Conservation (phyloP, 35 echinoderm and acorn worm genomes). For the Ophioderma brevispina region DNA sequence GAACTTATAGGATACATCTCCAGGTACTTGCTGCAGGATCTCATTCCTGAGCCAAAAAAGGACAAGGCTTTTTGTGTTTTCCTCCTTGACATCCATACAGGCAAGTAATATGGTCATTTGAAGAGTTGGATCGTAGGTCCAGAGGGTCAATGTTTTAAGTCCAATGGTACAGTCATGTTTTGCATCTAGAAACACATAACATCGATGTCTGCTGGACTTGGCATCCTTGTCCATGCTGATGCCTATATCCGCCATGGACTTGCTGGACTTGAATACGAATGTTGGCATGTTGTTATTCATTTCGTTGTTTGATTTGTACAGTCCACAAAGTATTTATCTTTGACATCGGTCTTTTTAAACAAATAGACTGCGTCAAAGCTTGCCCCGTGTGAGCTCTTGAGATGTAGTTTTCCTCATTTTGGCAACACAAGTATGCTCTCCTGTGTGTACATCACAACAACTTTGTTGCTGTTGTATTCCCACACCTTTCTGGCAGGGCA, state of each 20-base stretch:
- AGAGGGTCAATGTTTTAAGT: conserved; percentile 5
- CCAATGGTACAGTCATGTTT: conserved; percentile 2
- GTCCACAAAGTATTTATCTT: background rate
- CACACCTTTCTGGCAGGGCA: conserved; percentile 13
- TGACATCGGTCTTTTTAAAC: background rate
- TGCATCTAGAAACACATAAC: background rate
- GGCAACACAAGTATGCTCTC: background rate
- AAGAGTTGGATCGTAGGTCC: conserved; percentile 14
- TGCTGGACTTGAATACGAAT: background rate
- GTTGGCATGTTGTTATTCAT: background rate
- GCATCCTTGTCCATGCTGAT: conserved; percentile 1
- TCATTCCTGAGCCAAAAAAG: background rate
- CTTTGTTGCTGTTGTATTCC: background rate
- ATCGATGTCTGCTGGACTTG: background rate
- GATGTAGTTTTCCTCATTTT: background rate
- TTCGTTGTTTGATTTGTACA: background rate
- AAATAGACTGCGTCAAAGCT: background rate
- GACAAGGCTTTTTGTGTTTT: background rate
- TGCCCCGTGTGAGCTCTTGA: background rate
- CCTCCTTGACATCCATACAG: background rate
- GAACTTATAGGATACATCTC: background rate
- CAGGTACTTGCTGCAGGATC: background rate
- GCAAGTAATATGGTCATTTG: background rate
- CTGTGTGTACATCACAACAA: conserved; percentile 11
- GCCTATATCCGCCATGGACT: background rate